Evolutionary conservation across 2,888 invertebrate species (phyloP).

Genomic region (Chymomyza procnemis): DNA sequence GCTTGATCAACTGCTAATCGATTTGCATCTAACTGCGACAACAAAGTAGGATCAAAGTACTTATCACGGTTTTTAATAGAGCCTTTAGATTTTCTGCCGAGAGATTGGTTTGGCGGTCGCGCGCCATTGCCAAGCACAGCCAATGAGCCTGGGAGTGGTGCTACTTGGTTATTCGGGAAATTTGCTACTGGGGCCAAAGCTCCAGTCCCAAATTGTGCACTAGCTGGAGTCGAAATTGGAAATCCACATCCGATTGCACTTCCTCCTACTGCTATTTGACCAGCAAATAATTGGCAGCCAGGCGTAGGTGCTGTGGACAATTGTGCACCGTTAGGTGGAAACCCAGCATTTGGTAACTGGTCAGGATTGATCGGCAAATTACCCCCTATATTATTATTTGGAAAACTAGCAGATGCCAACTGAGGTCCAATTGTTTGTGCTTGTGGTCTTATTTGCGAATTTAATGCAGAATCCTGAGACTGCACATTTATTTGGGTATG

Average conservation of each 20-base stretch:
- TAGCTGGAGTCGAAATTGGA: not conserved
- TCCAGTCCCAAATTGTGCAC: slow-evolving; percentile 13
- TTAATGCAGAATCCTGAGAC: slow-evolving; percentile 64
- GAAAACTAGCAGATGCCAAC: slow-evolving; percentile 1
- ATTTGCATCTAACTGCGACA: slow-evolving; percentile 29
- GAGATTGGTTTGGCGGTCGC: slow-evolving; percentile 15
- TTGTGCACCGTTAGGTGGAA: slow-evolving; percentile 29
- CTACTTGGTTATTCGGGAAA: not conserved
- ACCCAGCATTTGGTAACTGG: slow-evolving; percentile 12
- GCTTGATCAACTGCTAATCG: slow-evolving; percentile 15
- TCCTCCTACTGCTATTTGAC: not conserved
- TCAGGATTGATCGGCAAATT: slow-evolving; percentile 14
- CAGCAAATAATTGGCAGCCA: slow-evolving; percentile 9
- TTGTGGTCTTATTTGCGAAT: slow-evolving; percentile 36
- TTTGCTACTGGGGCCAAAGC: slow-evolving; percentile 5
- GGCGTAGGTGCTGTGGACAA: not conserved
- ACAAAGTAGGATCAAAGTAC: slow-evolving; percentile 34
- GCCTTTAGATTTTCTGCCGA: not conserved
- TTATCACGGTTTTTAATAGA: slow-evolving; percentile 6
- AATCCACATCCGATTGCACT: not conserved
- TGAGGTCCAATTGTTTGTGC: not conserved
- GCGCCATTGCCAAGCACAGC: slow-evolving; percentile 34
- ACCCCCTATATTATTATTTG: slow-evolving; percentile 1
- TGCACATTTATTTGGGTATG: slow-evolving; percentile 71
- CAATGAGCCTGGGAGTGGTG: slow-evolving; percentile 30